Evolutionary conservation across 2,113 vertebrate species (phyloP).

Genomic region (Cynoglossus semilaevis): DNA sequence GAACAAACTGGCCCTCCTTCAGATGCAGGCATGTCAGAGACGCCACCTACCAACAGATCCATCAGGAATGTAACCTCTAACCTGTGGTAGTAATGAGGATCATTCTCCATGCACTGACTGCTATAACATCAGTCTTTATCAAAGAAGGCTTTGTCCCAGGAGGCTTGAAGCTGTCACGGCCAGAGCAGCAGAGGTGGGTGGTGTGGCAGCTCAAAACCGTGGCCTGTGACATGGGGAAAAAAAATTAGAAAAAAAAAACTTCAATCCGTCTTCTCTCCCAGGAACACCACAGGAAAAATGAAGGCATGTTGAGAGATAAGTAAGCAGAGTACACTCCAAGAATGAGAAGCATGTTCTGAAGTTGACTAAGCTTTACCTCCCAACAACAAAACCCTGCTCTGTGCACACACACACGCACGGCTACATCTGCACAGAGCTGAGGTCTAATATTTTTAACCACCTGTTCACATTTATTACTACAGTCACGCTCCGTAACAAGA

Average conservation of each 20-base stretch:
- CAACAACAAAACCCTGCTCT: slow-evolving; percentile 19
- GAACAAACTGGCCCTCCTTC: neutral
- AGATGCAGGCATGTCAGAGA: slow-evolving; percentile 10
- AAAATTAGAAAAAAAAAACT: no score
- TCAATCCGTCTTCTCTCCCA: slow-evolving; percentile 17
- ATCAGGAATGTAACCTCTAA: slow-evolving; percentile 43
- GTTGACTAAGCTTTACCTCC: slow-evolving; percentile 28
- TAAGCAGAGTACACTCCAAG: slow-evolving; percentile 49
- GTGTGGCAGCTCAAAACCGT: slow-evolving; percentile 32
- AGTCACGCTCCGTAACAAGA: neutral
- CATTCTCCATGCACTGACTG: slow-evolving; percentile 28
- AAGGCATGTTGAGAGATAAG: slow-evolving; percentile 62
- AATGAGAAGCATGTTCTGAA: slow-evolving; percentile 70
- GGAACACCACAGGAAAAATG: slow-evolving; percentile 48
- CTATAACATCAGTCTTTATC: slow-evolving; percentile 34
- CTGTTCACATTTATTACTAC: neutral
- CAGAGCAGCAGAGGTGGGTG: slow-evolving; percentile 36
- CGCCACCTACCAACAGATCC: slow-evolving; percentile 17
- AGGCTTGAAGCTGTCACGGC: slow-evolving; percentile 37
- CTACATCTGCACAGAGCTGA: neutral
- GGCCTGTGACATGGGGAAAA: slow-evolving; percentile 24
- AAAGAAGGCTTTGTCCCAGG: slow-evolving; percentile 58
- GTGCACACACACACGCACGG: neutral
- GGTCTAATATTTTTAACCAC: neutral
- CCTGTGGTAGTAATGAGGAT: slow-evolving; percentile 40